Base-by-base conservation (phyloP, 2,888 invertebrate genomes). In the Drosophila leonis region DNA sequence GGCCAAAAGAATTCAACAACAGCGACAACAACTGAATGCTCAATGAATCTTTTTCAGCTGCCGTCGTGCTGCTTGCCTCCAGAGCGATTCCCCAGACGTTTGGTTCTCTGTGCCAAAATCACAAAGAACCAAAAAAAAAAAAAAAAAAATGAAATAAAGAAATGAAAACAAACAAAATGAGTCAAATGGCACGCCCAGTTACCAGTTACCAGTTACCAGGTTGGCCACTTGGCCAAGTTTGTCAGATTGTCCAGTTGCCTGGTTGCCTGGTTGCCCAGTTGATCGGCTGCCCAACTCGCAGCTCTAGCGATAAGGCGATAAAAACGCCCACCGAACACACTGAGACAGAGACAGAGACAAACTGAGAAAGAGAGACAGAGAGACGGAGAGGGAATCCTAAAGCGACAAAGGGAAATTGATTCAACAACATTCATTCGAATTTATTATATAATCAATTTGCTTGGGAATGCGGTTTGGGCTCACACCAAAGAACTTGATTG, bases 21-120 rank as follows among this genome's bases (percentile, higher is more conserved):
- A 55, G 49, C 64, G 35, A 57, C 68, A 54, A 60, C 63, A 60
- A 46, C 62, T 52, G 55, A 77, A 72, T 77, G 77, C 76, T 72
- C 77, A 77, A 76, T 76, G 76, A 75, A 75, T 76, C 63, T 72
- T 66, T 64, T 75, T 72, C 56, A 67, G 63, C 60, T 65, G 75
- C 68, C 39, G 57, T 8, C 15, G 44, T 27, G 41, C 41, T 18
- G 49, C 13, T 48, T 39, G 39, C 55, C 27, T 27, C 31, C 55
- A 42, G 20, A 44, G 41, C 68, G 61, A 51, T 56, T 55, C 60
- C 59, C 56, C 60, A 74, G 63, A 63, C 54, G 42, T 1, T 42
- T 65, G 42, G 2, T 42, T 65, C 51, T 42, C 49, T 48, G 51
- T 52, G 70, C 64, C 70, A 60, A 75, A 63, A 63, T 27, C 54